Evolutionary conservation across 2,113 vertebrate genomes (phyloP), one percentile per base, ranked within the genome.

Genomic region (Taxidea taxus): DNA sequence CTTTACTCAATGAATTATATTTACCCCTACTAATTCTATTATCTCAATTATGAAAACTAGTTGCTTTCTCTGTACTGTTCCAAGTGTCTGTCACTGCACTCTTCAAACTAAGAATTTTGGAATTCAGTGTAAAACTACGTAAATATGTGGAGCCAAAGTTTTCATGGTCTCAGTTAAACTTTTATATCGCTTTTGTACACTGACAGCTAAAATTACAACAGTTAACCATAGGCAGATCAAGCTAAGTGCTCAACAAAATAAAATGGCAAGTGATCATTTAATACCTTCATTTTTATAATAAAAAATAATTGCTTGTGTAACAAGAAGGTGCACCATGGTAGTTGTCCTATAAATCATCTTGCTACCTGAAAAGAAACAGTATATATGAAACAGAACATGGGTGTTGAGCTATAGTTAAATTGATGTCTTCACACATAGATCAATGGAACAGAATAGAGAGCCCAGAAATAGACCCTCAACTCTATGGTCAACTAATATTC

Each of bases 1-100:
- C 4, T 42, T 70, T 93, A 34, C 58, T 93, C 68, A 83, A 75
- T 97, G 90, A 47, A 84, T 95, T 94, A 27, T 58, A 94, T 80
- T 97, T 54, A 54, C 21, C 97, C 94, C 39, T 97, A 97, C 90
- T 95, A 97, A 94, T 95, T 98, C 81, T 85, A 58, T 60, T 78
- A 88, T 97, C 98, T 98, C 20, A 94, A 62, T 97, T 95, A 97
- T 68, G 37, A 98, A 97, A 75, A 29, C 20, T 85, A 90, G 14
- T 83, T 74, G 66, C 25, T 97, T 98, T 97, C 58, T 94, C 90
- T 54, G 87, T 81, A 25, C n/a, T 91, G 83, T 96, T 96, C 82
- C 94, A 97, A 93, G 31, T 80, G 74, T 49, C 8, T 7, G 7
- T 47, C 74, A 77, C 15, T 77, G 42, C 7, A 83, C 6, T 97